Percentiles rank a stretch among this genome's conserved stretches.
Conservation (phyloP, 1,140 invertebrate genomes). For the Lordiphosa collinella region DNA sequence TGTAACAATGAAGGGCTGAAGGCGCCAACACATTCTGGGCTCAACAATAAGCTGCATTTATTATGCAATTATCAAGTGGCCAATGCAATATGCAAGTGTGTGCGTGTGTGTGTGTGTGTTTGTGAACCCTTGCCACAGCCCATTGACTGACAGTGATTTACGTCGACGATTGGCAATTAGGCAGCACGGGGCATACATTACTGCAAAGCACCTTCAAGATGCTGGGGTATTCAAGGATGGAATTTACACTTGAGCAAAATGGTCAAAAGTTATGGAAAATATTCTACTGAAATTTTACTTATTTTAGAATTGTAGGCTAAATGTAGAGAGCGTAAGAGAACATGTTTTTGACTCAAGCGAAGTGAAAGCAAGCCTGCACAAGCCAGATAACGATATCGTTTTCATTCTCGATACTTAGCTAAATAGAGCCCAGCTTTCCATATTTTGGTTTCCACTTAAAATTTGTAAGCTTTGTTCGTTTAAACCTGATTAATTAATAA, state of each 20-base stretch:
- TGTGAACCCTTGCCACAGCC: conserved; percentile 12
- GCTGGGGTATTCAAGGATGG: conserved; percentile 41
- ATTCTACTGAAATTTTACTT: too few relatives aligned
- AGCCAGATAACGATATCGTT: too few relatives aligned
- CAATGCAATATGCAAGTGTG: conserved; percentile 17
- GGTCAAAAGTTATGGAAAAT: too few relatives aligned
- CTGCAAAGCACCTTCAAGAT: conserved; percentile 47
- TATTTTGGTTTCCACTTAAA: too few relatives aligned
- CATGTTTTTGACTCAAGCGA: too few relatives aligned
- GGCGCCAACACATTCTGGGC: conserved; percentile 16
- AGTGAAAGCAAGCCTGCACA: too few relatives aligned
- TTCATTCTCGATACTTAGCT: too few relatives aligned
- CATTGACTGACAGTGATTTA: conserved; percentile 69
- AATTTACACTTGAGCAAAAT: conserved; percentile 27
- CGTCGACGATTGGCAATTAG: conserved; percentile 75
- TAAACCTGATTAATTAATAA: too few relatives aligned
- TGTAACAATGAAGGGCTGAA: conserved; percentile 20
- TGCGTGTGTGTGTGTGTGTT: conserved; percentile 11
- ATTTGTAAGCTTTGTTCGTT: too few relatives aligned
- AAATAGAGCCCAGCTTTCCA: too few relatives aligned
- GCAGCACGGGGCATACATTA: conserved; percentile 21
- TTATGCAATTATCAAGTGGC: conserved; percentile 77
- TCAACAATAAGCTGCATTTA: conserved; percentile 70
- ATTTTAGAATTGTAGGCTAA: too few relatives aligned
- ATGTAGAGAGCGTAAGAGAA: too few relatives aligned